Evolutionary conservation across 2,888 invertebrate species (phyloP), one percentile per base, ranked within the genome.

Genomic region (Dicyrtomina minuta): DNA sequence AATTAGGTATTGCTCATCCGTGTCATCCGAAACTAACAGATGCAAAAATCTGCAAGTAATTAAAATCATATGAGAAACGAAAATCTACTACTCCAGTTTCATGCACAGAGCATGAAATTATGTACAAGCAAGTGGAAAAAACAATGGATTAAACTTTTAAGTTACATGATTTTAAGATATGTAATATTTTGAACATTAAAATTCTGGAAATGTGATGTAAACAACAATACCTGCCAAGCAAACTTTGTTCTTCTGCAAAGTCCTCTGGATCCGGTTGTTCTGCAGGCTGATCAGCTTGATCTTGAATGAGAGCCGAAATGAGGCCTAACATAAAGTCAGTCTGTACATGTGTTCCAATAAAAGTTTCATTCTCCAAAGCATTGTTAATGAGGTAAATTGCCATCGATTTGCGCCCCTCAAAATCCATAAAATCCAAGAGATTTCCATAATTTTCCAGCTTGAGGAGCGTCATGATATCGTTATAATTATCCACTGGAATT

Each of bases 401-500:
- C 76, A 97, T 86, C 70, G 90, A 87, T 80, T 92, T 91, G 68
- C 96, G 84, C 0, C 95, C 94, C 3, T 88, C 87, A 80, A 91
- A 93, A 83, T 96, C 96, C 80, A 98, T 88, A 80, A 92, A 91
- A 55, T 89, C 88, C 79, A 96, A 87, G 51, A 97, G 84, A 0
- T 91, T 90, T 8, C 90, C 89, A 80, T 92, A 99, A 84, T 95
- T 90, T 79, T 90, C 89, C 74, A 99, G 84, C 79, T 92, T 88
- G 68, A 96, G 87, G 17, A 99, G 88, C 0, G 90, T 91, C 56
- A 97, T 84, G 15, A 96, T 88, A 82, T 96, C 92, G 82, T 93
- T 93, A 84, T 97, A 98, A 80, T 92, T 91, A 81, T 97, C 96
- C 1, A 97, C 88, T 0, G 98, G 97, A 56, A 98, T 91, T 82